Base-by-base conservation (phyloP, 2,888 invertebrate genomes). In the Serrognathus titanus region DNA sequence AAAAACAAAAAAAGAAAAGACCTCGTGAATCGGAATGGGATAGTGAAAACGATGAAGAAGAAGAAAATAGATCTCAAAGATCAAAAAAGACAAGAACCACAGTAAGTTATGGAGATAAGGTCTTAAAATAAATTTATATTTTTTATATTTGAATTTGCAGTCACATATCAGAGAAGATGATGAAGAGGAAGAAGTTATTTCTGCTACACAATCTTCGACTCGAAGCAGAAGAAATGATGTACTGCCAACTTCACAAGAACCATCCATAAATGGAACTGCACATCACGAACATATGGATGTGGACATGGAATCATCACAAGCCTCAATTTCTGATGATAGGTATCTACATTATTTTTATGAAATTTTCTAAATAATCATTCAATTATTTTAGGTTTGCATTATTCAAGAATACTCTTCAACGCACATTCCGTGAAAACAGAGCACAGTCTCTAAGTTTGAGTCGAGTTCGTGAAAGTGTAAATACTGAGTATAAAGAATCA, bases 341-440 rank as follows among this genome's bases (percentile, higher is more conserved):
- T 63, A 57, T n/a, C n/a, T 10, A 37, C 36, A 24, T 48, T 3
- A 54, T 16, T 9, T 35, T 40, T n/a, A 12, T 31, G 7, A 31
- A 6, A 31, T 31, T 31, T 16, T 31, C 6, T 31, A 31, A 31
- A 31, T 7, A 6, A 7, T 31, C 24, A 3, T 6, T 31, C 43
- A 11, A 37, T 40, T 41, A 57, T 71, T 69, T 52, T 71, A 79
- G 83, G 71, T 79, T 94, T 63, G 79, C 82, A 31, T 71, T 79
- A 6, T 96, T 97, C 80, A 88, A 89, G 73, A 81, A 83, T 1
- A 83, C 86, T 0, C 75, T 97, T 9, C 85, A 88, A 61, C 85
- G 87, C 65, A 72, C 92, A 24, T 96, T 95, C 80, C 84, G 87
- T 39, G 85, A 88, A 41, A 87, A 88, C 61, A 84, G 91, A 58